Percentiles rank a stretch among this genome's conserved stretches.
These are phyloP conservation scores for Agriopis marginaria DNA, from an alignment of 2,888 invertebrate species.

Conservation along the genomic window DNA sequence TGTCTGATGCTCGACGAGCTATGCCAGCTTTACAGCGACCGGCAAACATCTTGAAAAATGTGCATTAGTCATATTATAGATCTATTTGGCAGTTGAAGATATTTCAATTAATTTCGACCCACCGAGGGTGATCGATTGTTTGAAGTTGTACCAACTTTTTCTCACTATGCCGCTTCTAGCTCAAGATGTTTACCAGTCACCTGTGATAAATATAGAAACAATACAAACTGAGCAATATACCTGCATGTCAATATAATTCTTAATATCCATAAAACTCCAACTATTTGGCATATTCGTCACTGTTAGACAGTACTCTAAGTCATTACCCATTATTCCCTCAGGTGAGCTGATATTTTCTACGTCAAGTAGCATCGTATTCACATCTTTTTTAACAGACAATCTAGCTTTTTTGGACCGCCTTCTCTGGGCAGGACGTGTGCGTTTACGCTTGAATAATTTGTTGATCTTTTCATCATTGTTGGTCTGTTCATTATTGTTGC, in stretches of 20 bases:
- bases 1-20: too few species aligned
- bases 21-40: too few species aligned
- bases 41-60: too few species aligned
- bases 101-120: too few species aligned
- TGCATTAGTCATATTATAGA: too few species aligned
- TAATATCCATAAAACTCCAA: conserved; percentile 52
- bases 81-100: too few species aligned
- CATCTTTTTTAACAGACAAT: background rate
- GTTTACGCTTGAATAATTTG: conserved; percentile 9
- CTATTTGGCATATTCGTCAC: conserved; percentile 51
- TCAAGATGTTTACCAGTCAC: too few species aligned
- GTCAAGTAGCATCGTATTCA: background rate
- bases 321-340: conserved; percentile 23
- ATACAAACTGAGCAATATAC: conserved; percentile 35
- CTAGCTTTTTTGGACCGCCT: background rate
- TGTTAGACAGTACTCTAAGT: conserved; percentile 43
- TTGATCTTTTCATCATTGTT: background rate
- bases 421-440: background rate
- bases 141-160: too few species aligned
- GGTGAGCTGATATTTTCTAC: conserved; percentile 11
- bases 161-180: too few species aligned
- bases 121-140: too few species aligned
- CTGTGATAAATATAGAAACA: too few species aligned
- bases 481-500: background rate
- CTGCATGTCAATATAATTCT: conserved; percentile 54